Percentiles rank a stretch among this genome's conserved stretches.
Conservation (phyloP, 2,888 invertebrate species). For the Amblyjoppa fuscipennis region DNA sequence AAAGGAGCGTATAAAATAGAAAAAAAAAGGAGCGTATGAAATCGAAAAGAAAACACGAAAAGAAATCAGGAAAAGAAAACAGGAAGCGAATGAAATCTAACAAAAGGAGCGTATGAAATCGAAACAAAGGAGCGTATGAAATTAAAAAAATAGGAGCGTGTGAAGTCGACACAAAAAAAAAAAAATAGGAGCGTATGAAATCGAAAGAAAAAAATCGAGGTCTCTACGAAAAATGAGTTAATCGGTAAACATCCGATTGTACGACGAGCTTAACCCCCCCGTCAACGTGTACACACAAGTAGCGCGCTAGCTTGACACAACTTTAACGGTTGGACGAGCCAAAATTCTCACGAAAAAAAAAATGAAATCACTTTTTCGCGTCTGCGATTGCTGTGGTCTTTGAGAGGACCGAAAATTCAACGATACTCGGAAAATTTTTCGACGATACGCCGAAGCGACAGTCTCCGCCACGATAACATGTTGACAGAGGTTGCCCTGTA, state of each 20-base stretch:
- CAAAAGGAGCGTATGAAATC: too few species aligned
- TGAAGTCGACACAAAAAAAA: neutral
- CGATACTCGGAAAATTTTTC: neutral
- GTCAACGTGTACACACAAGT: slow-evolving; percentile 40
- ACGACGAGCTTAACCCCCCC: slow-evolving; percentile 32
- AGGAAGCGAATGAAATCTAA: too few species aligned
- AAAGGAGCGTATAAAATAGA: neutral
- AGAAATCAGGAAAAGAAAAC: too few species aligned
- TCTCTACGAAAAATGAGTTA: neutral
- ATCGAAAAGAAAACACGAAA: neutral
- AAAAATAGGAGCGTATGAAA: neutral
- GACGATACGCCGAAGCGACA: neutral
- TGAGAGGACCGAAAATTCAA: neutral
- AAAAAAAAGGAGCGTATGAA: neutral
- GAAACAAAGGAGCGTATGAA: neutral
- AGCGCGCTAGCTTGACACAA: neutral
- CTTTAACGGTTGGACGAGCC: neutral
- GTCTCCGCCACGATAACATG: slow-evolving; percentile 59
- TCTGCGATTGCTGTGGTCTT: neutral
- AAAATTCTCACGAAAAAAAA: neutral
- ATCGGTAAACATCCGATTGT: slow-evolving; percentile 28
- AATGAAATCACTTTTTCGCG: slow-evolving; percentile 2
- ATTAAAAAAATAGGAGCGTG: neutral
- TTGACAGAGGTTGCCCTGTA: slow-evolving; percentile 56
- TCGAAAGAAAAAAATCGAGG: neutral